Conservation (phyloP, 2,113 vertebrate species). For the Lepus timidus region DNA sequence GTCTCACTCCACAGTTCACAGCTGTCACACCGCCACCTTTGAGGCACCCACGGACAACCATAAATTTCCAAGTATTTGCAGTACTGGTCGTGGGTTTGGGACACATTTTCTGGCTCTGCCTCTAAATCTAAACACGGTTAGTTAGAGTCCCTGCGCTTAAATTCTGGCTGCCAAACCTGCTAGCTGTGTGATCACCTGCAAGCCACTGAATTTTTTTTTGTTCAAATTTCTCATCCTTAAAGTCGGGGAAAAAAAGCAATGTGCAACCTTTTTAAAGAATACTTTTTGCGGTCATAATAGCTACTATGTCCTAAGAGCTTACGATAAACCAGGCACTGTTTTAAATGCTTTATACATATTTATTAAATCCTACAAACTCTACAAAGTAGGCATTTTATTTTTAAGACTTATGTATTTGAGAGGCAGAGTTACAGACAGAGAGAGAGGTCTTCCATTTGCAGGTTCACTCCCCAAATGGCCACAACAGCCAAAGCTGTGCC, state of each 20-base stretch:
- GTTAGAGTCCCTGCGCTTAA: neutral
- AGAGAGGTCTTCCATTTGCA: no score
- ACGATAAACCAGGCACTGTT: neutral
- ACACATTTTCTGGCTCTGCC: neutral
- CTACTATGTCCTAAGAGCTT: neutral
- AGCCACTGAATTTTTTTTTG: neutral
- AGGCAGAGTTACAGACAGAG: no score
- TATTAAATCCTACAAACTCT: conserved; percentile 35
- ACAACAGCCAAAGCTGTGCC: no score
- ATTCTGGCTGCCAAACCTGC: neutral
- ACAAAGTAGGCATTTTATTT: neutral
- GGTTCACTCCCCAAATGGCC: no score
- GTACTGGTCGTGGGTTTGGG: neutral
- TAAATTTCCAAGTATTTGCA: neutral
- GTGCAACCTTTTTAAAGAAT: neutral
- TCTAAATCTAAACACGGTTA: neutral
- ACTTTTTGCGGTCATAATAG: neutral
- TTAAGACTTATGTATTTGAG: no score
- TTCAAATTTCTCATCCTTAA: neutral
- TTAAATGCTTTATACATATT: neutral
- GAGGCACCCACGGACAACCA: neutral
- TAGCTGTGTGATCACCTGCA: neutral
- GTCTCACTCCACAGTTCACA: neutral
- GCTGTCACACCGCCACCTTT: neutral
- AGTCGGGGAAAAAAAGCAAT: neutral